Evolutionary conservation across 2,797 vertebrate species (phyloP), one percentile per base, ranked within the genome.

Genomic region (Sphenopsis melanotis): DNA sequence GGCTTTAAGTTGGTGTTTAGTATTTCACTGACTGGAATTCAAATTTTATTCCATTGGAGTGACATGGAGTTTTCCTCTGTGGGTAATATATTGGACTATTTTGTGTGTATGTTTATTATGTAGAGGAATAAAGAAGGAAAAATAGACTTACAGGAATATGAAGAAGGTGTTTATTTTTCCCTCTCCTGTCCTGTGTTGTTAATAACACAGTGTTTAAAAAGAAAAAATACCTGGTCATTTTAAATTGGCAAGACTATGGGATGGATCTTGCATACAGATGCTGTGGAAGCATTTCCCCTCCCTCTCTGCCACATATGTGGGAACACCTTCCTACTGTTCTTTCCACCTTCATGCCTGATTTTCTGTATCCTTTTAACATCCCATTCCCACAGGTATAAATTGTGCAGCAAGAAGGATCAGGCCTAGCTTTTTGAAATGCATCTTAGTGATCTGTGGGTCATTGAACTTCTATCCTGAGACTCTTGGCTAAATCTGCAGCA

Each of bases 271-370:
- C 14, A 5, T 47, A 15, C 59, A 83, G 27, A 32, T 77, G 5
- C 6, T 19, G 9, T 50, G 42, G 52, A 64, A 87, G 32, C 1
- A 3, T 70, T 85, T 87, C 37, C 15, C 68, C 29, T 72, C 30
- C 15, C 10, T 53, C 22, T 47, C 29, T 80, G 20, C 42, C 17
- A 18, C 12, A 1, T 15, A 2, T 6, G 12, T 1, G 0, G 63
- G 0, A 3, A 8, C 2, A 0, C 52, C 41, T 84, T 82, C 57
- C 20, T 75, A 2, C 12, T 44, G 18, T 77, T 82, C 12, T 92
- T 89, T 65, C 32, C n/a, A 30, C 63, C 27, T 50, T 86, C 27
- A 8, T 50, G 47, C 21, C 49, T 41, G n/a, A 63, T 53, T 76
- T 66, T 83, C n/a, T 77, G 17, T 34, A 24, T 70, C 41, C 36